Evolutionary conservation across 2,113 vertebrate genomes (phyloP).

Genomic region (Gasterosteus nipponicus): DNA sequence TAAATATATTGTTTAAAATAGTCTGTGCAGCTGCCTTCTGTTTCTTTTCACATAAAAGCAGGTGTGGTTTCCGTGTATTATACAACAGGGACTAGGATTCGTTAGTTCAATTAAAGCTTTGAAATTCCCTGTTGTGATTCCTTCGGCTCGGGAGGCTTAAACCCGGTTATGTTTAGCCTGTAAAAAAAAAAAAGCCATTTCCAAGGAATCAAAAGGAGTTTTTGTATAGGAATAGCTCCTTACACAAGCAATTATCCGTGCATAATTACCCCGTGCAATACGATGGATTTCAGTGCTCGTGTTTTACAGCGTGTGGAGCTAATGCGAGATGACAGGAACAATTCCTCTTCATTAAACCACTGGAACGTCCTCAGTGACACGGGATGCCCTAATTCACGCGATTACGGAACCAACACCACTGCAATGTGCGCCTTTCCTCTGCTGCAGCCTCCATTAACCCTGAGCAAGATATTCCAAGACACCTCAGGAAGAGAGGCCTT

Average conservation of each 20-base stretch:
- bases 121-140: constrained; percentile 27
- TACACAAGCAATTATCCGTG: constrained; percentile 72
- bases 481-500: background rate
- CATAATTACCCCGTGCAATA: constrained; percentile 76
- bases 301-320: constrained; percentile 57
- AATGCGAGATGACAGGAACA: constrained; percentile 68
- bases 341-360: constrained; percentile 79
- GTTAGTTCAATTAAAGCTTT: constrained; percentile 12
- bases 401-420: constrained; percentile 14
- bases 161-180: constrained; percentile 23
- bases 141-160: background rate
- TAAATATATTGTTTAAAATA: background rate
- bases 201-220: constrained; percentile 39
- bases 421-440: constrained; percentile 12
- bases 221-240: constrained; percentile 52
- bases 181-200: constrained; percentile 33
- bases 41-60: constrained; percentile 8
- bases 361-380: constrained; percentile 44
- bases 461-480: constrained; percentile 1
- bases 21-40: background rate
- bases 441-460: constrained; percentile 51
- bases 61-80: constrained; percentile 2
- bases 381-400: constrained; percentile 23
- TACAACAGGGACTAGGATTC: background rate
- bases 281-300: constrained; percentile 76